Evolutionary conservation across 1,140 invertebrate species (phyloP).

Genomic region (Diuraphis noxia): DNA sequence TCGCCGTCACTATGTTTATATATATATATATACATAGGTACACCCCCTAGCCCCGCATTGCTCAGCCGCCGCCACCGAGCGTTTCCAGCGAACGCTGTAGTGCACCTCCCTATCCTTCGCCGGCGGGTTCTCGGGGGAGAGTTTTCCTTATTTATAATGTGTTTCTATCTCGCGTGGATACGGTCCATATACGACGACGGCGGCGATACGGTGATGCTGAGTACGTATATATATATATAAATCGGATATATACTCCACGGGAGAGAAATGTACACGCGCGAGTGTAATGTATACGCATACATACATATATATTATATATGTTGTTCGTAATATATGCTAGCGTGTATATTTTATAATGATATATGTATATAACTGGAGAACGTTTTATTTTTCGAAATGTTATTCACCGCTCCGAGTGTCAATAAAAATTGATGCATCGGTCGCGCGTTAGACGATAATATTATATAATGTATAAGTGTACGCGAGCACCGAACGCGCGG

Average conservation of each 20-base stretch:
- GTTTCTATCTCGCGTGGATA: constrained; percentile 37
- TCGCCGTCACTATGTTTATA: background rate
- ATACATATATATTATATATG: background rate
- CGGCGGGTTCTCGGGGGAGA: background rate
- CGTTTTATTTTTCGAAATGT: constrained; percentile 21
- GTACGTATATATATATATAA: too few relatives aligned
- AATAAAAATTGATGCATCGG: constrained; percentile 38
- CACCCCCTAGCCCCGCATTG: background rate
- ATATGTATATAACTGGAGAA: background rate
- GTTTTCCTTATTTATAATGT: constrained; percentile 39
- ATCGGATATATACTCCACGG: background rate
- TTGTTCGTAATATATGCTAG: background rate
- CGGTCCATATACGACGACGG: constrained; percentile 36
- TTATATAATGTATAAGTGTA: background rate
- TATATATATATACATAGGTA: background rate
- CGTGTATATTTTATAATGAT: background rate
- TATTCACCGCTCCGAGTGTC: background rate
- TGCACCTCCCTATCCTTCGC: background rate
- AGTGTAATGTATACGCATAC: background rate
- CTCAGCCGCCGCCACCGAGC: background rate
- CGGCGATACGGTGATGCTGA: constrained; percentile 1
- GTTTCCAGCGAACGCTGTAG: background rate
- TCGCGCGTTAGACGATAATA: constrained; percentile 5
- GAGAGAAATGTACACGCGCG: background rate
- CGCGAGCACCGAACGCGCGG: too few relatives aligned